phyloP scores from a whole-genome alignment of 2,888 invertebrate genomes.

The Meta bourneti region DNA sequence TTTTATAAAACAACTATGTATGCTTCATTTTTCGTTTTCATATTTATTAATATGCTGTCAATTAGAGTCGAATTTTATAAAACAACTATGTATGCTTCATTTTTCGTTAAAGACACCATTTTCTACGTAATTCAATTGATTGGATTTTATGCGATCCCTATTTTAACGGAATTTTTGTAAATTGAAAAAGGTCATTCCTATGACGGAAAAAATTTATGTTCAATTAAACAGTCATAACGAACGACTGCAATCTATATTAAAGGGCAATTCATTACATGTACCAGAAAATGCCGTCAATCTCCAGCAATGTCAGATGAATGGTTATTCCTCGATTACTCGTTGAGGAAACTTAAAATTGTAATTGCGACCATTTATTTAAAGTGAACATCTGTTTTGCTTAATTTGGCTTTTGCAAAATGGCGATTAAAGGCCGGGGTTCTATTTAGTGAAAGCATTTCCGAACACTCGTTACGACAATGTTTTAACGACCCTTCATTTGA shows the following conservation, averaged over 20 bases:
- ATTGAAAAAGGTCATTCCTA: neutral
- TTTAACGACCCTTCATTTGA: conserved; percentile 58
- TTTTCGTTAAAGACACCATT: too few relatives aligned
- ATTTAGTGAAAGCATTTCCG: conserved; percentile 47
- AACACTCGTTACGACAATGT: conserved; percentile 40
- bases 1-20: too few relatives aligned
- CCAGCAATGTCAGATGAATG: neutral
- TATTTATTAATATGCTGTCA: too few relatives aligned
- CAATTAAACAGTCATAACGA: conserved; percentile 16
- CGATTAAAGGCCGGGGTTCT: conserved; percentile 45
- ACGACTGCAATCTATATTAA: neutral
- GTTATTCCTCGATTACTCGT: neutral
- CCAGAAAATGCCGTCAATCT: neutral
- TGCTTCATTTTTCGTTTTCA: too few relatives aligned
- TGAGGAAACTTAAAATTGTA: conserved; percentile 34
- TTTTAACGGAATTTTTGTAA: neutral
- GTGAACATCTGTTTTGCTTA: conserved; percentile 46
- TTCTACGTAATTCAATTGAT: too few relatives aligned
- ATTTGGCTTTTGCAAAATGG: conserved; percentile 46
- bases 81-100: too few relatives aligned
- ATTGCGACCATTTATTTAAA: conserved; percentile 50
- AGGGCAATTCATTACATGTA: neutral
- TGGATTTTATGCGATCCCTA: too few relatives aligned
- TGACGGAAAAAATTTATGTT: conserved; percentile 1
- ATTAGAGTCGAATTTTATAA: too few relatives aligned